A percentile compares a stretch with the other conserved stretches of the same genome.
Evolutionary conservation across 2,113 vertebrate genomes (phyloP).

Genomic region (Sclerurus mexicanus): DNA sequence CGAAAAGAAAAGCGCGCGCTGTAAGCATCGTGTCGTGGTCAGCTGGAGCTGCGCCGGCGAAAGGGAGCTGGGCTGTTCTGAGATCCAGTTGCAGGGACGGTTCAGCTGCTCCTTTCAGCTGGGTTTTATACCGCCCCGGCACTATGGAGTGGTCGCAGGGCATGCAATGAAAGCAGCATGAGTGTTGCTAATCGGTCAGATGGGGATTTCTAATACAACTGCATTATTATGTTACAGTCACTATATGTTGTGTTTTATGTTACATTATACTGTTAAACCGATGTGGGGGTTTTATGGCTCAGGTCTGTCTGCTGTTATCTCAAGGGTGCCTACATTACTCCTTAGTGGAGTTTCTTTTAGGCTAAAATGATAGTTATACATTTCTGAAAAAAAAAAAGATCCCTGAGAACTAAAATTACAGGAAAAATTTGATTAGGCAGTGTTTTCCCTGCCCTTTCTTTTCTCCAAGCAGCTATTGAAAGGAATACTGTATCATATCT

Average conservation of each 20-base stretch:
- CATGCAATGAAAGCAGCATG: not conserved
- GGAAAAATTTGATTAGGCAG: not conserved
- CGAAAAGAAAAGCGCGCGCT: not conserved
- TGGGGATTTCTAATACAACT: not conserved
- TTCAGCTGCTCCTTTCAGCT: accelerated
- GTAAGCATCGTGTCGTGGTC: accelerated
- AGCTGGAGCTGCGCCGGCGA: not conserved
- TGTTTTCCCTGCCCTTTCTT: not conserved
- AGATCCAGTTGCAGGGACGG: accelerated
- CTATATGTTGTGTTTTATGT: not conserved
- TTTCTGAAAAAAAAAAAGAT: not conserved
- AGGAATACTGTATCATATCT: not conserved
- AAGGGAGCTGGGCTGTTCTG: not conserved
- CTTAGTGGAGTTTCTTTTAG: not conserved
- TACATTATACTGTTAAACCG: not conserved
- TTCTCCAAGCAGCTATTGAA: not conserved
- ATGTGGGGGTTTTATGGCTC: not conserved
- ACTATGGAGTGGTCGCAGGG: accelerated
- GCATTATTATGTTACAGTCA: not conserved
- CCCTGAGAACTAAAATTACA: not conserved
- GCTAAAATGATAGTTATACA: not conserved
- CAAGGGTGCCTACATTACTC: not conserved
- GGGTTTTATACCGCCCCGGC: accelerated
- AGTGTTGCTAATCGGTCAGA: not conserved
- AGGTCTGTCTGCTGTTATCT: not conserved